These are phyloP conservation scores for Canis aureus DNA, from an alignment of 2,113 vertebrate genomes.

Conservation along the genomic window DNA sequence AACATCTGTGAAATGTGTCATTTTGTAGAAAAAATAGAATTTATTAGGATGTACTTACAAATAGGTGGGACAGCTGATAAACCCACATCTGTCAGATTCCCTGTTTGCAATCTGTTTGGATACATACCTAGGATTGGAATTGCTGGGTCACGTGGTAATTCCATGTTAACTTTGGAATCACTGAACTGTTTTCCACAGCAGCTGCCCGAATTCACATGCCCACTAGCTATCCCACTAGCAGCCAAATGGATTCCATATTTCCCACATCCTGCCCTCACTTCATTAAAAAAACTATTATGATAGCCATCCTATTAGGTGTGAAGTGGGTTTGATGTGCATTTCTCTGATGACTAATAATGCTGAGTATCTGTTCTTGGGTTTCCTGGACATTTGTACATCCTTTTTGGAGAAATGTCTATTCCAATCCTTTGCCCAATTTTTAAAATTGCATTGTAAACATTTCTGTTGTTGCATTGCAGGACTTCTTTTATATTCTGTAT, in stretches of 20 bases:
- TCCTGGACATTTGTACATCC: neutral
- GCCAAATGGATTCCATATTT: neutral
- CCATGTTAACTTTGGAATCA: neutral
- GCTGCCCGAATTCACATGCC: no score
- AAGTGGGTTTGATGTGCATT: neutral
- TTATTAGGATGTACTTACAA: neutral
- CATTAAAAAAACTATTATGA: neutral
- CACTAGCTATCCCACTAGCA: neutral
- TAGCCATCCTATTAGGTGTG: neutral
- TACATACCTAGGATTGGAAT: neutral
- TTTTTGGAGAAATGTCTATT: neutral
- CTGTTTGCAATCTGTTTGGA: neutral
- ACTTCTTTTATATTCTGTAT: neutral
- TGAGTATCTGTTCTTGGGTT: neutral
- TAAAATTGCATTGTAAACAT: neutral
- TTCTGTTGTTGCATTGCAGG: neutral
- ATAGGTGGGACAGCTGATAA: neutral
- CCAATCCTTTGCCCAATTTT: neutral
- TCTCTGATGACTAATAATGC: neutral
- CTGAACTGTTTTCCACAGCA: neutral
- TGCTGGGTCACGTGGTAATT: neutral
- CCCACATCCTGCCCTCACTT: neutral
- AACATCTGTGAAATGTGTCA: neutral
- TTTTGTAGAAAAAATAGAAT: neutral
- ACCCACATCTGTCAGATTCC: neutral